Conservation (phyloP, 2,113 vertebrate species). For the Dipodomys ordii region DNA sequence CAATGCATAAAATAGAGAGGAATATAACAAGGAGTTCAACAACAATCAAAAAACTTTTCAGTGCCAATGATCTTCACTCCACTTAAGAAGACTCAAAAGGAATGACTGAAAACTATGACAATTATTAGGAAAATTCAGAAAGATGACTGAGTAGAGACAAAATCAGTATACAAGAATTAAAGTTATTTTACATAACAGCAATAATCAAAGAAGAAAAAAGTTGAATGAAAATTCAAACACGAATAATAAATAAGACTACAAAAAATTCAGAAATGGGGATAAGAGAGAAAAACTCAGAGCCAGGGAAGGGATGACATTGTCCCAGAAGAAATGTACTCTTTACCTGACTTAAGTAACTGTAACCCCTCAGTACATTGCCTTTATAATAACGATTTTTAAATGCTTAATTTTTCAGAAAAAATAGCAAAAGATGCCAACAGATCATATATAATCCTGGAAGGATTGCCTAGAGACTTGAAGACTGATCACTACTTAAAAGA, state of each 20-base stretch:
- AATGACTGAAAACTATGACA: slow-evolving; percentile 25
- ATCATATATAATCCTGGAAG: neutral
- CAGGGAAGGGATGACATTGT: no score
- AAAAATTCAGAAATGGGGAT: slow-evolving; percentile 17
- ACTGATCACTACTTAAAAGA: neutral
- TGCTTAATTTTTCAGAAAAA: no score
- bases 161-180: neutral
- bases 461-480: neutral
- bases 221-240: slow-evolving; percentile 44
- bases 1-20: neutral
- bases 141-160: neutral
- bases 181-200: neutral
- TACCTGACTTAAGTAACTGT: no score
- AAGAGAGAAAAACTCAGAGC: neutral
- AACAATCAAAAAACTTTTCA: neutral
- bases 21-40: slow-evolving; percentile 12
- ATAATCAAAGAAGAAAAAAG: slow-evolving; percentile 19
- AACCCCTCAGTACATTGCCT: no score
- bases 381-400: no score
- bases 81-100: neutral
- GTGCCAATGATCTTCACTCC: neutral
- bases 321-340: no score
- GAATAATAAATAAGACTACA: slow-evolving; percentile 13
- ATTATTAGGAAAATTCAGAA: neutral
- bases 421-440: neutral